A percentile compares a stretch with the other conserved stretches of the same genome.
Evolutionary conservation across 2,113 vertebrate genomes (phyloP).

Genomic region (Crotalus viridis): DNA sequence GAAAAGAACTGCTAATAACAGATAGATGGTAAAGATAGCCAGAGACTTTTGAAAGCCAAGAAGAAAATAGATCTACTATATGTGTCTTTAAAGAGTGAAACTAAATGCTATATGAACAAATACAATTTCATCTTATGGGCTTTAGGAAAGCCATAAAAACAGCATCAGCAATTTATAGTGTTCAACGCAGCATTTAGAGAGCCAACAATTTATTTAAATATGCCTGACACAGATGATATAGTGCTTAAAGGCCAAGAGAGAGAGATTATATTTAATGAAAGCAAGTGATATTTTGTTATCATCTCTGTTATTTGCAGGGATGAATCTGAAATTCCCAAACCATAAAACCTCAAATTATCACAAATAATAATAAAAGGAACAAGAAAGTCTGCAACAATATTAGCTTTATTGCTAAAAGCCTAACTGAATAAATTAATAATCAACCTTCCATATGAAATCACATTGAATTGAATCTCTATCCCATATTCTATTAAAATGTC

Average conservation of each 20-base stretch:
- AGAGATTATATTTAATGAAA: conserved; percentile 47
- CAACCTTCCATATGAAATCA: background rate
- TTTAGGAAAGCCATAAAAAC: conserved; percentile 43
- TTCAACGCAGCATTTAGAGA: conserved; percentile 38
- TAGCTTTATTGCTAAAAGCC: conserved; percentile 58
- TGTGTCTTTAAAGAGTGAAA: conserved; percentile 10
- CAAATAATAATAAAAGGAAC: conserved; percentile 20
- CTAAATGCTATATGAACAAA: conserved; percentile 21
- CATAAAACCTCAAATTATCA: conserved; percentile 42
- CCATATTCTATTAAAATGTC: background rate
- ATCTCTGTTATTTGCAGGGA: conserved; percentile 23
- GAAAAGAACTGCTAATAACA: background rate
- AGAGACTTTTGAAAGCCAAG: background rate
- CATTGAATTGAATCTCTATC: background rate
- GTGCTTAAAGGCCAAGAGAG: conserved; percentile 46
- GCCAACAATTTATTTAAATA: conserved; percentile 49
- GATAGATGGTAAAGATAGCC: background rate
- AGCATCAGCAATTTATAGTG: conserved; percentile 50
- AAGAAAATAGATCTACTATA: background rate
- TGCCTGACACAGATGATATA: conserved; percentile 40
- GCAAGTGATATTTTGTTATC: conserved; percentile 49
- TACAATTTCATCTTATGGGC: conserved; percentile 25
- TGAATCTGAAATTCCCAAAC: conserved; percentile 50
- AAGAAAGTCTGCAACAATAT: conserved; percentile 48
- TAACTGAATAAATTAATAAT: conserved; percentile 43